Conservation (phyloP, 2,888 invertebrate species). For the Camptogramma bilineatum region DNA sequence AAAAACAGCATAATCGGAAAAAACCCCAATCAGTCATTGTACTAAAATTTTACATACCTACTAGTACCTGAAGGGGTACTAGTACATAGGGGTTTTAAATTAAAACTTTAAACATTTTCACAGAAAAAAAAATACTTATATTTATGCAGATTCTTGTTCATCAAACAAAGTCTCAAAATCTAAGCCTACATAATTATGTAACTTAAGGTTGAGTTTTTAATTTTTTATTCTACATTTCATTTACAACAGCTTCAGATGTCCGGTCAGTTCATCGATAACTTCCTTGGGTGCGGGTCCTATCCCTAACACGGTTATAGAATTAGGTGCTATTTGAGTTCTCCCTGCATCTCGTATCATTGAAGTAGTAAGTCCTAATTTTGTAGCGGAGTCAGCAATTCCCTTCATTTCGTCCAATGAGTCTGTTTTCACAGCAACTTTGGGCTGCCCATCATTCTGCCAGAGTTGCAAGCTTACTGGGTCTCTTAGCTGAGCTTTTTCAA, state of each 20-base stretch:
- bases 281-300: conserved; percentile 95
- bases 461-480: conserved; percentile 85
- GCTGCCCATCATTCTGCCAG: conserved; percentile 90
- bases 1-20: too few species aligned
- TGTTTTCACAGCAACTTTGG: conserved; percentile 94
- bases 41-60: too few species aligned
- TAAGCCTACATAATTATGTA: background rate
- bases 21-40: too few species aligned
- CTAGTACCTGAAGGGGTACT: too few species aligned
- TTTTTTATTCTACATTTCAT: conserved; percentile 5
- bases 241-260: conserved; percentile 94
- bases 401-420: conserved; percentile 91
- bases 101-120: too few species aligned
- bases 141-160: background rate
- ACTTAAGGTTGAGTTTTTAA: conserved; percentile 5
- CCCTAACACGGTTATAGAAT: conserved; percentile 95
- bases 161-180: background rate
- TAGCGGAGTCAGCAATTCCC: conserved; percentile 89
- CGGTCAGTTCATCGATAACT: conserved; percentile 92
- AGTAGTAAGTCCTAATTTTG: conserved; percentile 88
- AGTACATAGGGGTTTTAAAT: too few species aligned
- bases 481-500: conserved; percentile 87
- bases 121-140: background rate
- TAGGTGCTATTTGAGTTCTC: conserved; percentile 95
- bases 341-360: conserved; percentile 95